phyloP scores from a whole-genome alignment of 2,888 invertebrate genomes.

The Dicyrtomina minuta region DNA sequence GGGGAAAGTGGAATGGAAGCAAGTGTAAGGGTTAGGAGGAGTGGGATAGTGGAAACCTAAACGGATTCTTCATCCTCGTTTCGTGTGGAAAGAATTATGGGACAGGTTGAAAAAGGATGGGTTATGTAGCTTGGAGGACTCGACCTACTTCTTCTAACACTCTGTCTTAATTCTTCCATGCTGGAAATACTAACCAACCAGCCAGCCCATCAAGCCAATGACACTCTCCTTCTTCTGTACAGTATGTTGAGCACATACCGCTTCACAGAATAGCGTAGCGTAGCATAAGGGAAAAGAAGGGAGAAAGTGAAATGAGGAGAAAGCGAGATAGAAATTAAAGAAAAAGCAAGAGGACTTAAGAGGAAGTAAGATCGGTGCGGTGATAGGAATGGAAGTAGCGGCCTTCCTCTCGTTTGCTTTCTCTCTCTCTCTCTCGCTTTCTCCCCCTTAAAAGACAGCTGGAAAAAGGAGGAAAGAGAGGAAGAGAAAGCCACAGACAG shows the following conservation, averaged over 20 bases:
- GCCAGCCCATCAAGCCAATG: background rate
- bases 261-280: background rate
- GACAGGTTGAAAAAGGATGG: constrained; percentile 32
- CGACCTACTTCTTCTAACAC: constrained; percentile 28
- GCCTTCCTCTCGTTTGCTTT: background rate
- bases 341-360: background rate
- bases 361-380: too few relatives aligned
- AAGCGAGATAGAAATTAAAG: background rate
- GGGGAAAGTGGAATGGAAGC: background rate
- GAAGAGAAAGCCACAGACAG: constrained; percentile 8
- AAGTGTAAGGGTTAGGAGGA: too few relatives aligned
- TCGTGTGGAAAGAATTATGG: constrained; percentile 24
- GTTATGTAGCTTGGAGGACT: constrained; percentile 21
- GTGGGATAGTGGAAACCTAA: too few relatives aligned
- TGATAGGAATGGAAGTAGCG: constrained; percentile 4
- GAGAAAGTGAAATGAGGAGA: background rate
- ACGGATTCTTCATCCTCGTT: background rate
- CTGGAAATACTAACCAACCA: constrained; percentile 2
- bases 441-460: background rate
- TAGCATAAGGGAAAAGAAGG: background rate
- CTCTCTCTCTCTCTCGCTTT: too few relatives aligned
- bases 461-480: background rate
- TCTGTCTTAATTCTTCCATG: constrained; percentile 26
- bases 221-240: background rate
- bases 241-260: too few relatives aligned